Conservation (phyloP, 2,888 invertebrate species). For the Eucera pruinosa region DNA sequence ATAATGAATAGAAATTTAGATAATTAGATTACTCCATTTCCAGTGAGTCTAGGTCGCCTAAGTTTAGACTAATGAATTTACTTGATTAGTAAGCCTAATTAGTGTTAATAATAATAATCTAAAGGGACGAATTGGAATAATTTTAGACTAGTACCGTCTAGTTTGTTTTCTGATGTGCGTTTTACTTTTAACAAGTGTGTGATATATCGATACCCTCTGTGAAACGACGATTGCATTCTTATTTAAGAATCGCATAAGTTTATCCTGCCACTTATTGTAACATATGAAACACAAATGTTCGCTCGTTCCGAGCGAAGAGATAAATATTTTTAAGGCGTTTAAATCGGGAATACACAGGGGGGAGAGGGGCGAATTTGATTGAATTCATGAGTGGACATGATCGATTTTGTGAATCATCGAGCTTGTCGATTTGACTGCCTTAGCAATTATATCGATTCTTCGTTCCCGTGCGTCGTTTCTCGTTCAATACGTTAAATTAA, state of each 20-base stretch:
- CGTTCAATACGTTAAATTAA: constrained; percentile 36
- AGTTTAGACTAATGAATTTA: not conserved
- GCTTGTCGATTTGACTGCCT: constrained; percentile 58
- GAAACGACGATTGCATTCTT: not conserved
- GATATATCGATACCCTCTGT: not conserved
- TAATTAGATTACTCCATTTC: not conserved
- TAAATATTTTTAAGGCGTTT: not conserved
- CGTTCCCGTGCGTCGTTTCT: constrained; percentile 39
- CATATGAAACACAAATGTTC: not conserved
- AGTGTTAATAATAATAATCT: not conserved
- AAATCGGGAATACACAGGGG: not conserved
- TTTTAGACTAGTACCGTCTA: constrained; percentile 9
- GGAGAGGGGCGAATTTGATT: too few relatives aligned
- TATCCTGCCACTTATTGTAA: not conserved
- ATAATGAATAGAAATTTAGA: not conserved
- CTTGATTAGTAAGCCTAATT: not conserved
- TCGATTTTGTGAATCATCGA: not conserved
- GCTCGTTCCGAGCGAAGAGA: not conserved
- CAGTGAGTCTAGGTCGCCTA: too few relatives aligned
- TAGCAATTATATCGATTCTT: constrained; percentile 37
- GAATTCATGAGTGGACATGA: too few relatives aligned
- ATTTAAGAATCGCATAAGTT: not conserved
- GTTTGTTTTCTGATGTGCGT: not conserved
- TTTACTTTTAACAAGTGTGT: not conserved
- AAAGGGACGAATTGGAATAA: not conserved